Conservation (phyloP, 2,113 vertebrate species). For the Meriones unguiculatus region DNA sequence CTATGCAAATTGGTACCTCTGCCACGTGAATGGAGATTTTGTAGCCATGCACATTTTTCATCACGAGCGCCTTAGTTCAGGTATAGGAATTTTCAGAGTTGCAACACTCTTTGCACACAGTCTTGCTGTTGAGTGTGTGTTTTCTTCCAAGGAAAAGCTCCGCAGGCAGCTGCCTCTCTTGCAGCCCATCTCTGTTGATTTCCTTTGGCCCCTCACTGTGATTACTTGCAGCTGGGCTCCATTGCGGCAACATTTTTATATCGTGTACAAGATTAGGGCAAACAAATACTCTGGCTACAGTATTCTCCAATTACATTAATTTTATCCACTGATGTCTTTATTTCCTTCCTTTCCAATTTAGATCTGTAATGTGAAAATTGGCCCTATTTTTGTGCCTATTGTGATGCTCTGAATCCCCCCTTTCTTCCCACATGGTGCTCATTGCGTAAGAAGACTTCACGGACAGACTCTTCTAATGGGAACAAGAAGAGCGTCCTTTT, state of each 20-base stretch:
- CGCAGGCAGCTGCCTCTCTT: constrained; percentile 69
- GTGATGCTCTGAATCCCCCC: constrained; percentile 89
- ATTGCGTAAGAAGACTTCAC: constrained; percentile 81
- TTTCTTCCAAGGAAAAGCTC: constrained; percentile 74
- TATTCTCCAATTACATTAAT: constrained; percentile 94
- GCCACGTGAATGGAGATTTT: neutral
- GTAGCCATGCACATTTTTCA: neutral
- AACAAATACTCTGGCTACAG: constrained; percentile 92
- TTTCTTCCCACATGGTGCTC: constrained; percentile 88
- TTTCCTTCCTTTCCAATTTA: constrained; percentile 94
- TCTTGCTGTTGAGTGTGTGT: constrained; percentile 38
- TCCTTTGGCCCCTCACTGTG: constrained; percentile 87
- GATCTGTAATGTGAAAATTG: constrained; percentile 95
- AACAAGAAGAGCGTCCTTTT: constrained; percentile 42
- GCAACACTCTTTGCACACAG: neutral
- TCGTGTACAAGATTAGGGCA: constrained; percentile 93
- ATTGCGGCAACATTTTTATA: constrained; percentile 92
- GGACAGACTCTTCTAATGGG: constrained; percentile 74
- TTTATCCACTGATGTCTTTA: constrained; percentile 94
- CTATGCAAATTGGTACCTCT: neutral
- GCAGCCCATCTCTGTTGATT: constrained; percentile 75
- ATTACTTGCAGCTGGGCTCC: constrained; percentile 95
- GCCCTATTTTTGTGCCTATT: constrained; percentile 88
- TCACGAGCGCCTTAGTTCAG: neutral
- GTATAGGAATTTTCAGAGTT: neutral